phyloP scores from a whole-genome alignment of 2,113 vertebrate genomes.

The Scalopus aquaticus region DNA sequence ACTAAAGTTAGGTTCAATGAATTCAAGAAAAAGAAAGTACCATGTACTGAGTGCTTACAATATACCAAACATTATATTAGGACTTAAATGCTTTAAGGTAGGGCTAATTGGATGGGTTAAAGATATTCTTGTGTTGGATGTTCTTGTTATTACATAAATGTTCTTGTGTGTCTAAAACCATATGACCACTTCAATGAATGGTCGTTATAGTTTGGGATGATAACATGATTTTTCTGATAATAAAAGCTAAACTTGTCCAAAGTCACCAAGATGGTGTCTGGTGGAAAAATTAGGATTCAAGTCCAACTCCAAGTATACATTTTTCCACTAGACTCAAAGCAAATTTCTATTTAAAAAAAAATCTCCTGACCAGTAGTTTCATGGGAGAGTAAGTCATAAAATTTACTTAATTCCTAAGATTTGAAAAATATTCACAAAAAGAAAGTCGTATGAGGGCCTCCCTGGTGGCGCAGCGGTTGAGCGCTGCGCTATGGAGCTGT shows the following conservation, averaged over 20 bases:
- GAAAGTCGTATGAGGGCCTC: neutral
- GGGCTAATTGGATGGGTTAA: neutral
- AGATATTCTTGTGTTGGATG: too few species aligned
- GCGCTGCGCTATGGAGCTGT: too few species aligned
- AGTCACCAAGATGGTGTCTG: constrained; percentile 2
- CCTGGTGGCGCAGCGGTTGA: too few species aligned
- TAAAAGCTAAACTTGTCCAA: constrained; percentile 14
- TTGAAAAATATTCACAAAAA: neutral
- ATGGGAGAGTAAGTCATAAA: constrained; percentile 20
- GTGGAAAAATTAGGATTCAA: constrained; percentile 14
- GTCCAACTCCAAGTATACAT: constrained; percentile 38
- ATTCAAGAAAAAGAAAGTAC: neutral
- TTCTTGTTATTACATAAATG: too few species aligned
- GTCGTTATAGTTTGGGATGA: neutral
- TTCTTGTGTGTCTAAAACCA: neutral
- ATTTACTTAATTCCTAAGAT: constrained; percentile 33
- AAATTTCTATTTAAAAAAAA: constrained; percentile 37
- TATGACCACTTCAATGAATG: neutral
- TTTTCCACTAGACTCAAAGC: constrained; percentile 27
- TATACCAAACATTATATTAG: neutral
- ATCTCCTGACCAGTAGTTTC: neutral
- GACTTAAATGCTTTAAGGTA: neutral
- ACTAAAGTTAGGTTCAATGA: neutral
- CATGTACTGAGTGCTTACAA: neutral
- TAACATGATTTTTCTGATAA: constrained; percentile 37